Percentiles rank a stretch among this genome's conserved stretches.
Conservation (phyloP, 2,113 vertebrate species). For the Manacus vitellinus region DNA sequence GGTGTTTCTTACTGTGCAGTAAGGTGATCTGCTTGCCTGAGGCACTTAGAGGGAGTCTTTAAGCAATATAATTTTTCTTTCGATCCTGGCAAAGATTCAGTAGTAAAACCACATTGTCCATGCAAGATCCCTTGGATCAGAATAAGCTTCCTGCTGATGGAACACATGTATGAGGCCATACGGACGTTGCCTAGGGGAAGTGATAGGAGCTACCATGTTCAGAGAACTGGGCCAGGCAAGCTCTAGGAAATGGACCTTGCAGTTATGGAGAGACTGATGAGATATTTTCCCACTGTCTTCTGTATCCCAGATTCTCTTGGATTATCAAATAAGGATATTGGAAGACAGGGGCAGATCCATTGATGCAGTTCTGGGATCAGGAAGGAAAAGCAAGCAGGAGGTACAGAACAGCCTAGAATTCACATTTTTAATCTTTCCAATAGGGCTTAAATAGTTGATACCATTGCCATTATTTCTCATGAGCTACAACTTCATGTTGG, state of each 20-base stretch:
- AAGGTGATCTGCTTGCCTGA: not conserved
- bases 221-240: not conserved
- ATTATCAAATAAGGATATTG: not conserved
- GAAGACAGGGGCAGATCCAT: not conserved
- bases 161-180: rapidly evolving
- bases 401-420: not conserved
- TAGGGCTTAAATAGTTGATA: not conserved
- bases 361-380: not conserved
- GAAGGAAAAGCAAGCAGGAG: not conserved
- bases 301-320: not conserved
- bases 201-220: not conserved
- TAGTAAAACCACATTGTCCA: not conserved
- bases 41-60: not conserved
- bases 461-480: not conserved
- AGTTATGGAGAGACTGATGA: not conserved
- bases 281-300: not conserved
- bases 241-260: not conserved
- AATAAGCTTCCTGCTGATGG: not conserved
- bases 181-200: not conserved
- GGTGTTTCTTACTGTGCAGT: not conserved
- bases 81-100: not conserved
- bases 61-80: not conserved
- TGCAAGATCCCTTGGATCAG: not conserved
- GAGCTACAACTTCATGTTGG: not conserved
- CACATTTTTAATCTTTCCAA: not conserved